Base-by-base conservation (phyloP, 2,113 vertebrate genomes). In the Cyanoliseus patagonus region DNA sequence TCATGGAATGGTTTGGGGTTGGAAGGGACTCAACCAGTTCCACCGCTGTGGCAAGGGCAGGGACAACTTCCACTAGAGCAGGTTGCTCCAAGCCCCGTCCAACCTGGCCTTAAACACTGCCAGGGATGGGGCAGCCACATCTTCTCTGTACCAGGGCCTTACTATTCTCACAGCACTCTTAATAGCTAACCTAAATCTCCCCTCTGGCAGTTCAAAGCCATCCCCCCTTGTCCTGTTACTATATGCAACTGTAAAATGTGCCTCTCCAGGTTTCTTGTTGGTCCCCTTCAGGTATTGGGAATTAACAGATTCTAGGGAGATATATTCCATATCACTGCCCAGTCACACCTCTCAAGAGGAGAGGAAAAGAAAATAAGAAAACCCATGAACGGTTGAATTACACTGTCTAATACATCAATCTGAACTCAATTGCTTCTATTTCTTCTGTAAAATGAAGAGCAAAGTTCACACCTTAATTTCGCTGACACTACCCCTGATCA, bases 381-480 rank as follows among this genome's bases (percentile, higher is more conserved):
- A 3, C 6, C 13, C 57, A 78, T 49, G 17, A 74, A 63, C 25
- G 46, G 20, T 0, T 90, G 63, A 83, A 87, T 92, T 88, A 76
- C 1, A 0, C 83, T 44, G 64, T 61, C 93, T 95, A 55, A 81
- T 88, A 67, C 68, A 88, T 96, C 86, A 90, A 47, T 25, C 61
- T 82, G 47, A 86, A 92, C 68, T 93, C 92, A 86, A 93, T 81
- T 94, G 74, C 92, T 77, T 78, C 80, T 93, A 57, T 73, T 93
- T 92, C 79, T 78, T 81, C 61, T 90, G 33, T 2, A 86, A 86
- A 92, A 93, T 2, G 61, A 91, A 92, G 86, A 96, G 83, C 57
- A 82, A 90, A 95, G 95, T 28, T 82, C 17, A 86, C 79, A 61
- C 76, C 86, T 94, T 90, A 92, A 94, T 96, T 94, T 70, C 83